Percentiles rank a stretch among this genome's conserved stretches.
Conservation (phyloP, 2,888 invertebrate genomes). For the Pyrrhosoma nymphula region DNA sequence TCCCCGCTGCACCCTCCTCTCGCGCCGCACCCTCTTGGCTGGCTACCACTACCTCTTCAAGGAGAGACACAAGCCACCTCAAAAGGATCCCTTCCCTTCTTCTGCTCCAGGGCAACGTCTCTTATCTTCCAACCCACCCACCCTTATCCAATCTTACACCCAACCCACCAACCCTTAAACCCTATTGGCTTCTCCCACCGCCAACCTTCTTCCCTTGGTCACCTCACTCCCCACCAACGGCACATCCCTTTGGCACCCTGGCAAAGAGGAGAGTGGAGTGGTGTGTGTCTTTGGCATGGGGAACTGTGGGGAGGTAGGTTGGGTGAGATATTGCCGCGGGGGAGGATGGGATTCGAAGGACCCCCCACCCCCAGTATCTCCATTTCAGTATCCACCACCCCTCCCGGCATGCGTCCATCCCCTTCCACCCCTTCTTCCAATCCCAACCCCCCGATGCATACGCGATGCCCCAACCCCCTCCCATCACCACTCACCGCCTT, state of each 20-base stretch:
- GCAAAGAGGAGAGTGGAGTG: background rate
- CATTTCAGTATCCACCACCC: background rate
- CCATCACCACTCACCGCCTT: background rate
- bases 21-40: background rate
- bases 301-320: background rate
- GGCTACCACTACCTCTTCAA: background rate
- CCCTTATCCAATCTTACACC: background rate
- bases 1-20: background rate
- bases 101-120: background rate
- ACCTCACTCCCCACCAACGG: too few relatives aligned
- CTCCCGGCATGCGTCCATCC: background rate
- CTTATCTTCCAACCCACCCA: slow-evolving; percentile 7
- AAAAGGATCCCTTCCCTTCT: background rate
- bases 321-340: background rate
- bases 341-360: background rate
- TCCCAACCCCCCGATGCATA: too few relatives aligned
- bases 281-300: background rate
- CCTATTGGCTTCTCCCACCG: background rate
- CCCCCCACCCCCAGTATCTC: background rate
- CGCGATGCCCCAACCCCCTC: too few relatives aligned
- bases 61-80: background rate
- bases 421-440: background rate
- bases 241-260: background rate
- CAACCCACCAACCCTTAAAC: background rate
- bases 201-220: background rate